Evolutionary conservation across 1,140 invertebrate species (phyloP), one percentile per base, ranked within the genome.

Genomic region (Belonocnema kinseyi): DNA sequence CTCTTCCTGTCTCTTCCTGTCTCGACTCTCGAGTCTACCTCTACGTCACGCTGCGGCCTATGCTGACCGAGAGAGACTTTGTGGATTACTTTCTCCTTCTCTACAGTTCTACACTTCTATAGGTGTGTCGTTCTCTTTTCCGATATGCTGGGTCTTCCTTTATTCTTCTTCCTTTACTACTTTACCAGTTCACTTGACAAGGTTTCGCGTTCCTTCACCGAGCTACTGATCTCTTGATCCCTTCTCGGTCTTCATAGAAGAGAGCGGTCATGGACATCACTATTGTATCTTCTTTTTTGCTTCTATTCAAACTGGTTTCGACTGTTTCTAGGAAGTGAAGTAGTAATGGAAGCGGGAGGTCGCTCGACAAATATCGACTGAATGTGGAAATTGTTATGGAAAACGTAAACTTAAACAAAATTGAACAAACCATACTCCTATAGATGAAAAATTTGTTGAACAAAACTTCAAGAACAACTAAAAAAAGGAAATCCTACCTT

Each of bases 181-280:
- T 61, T 75, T 33, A 61, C 17, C 40, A 46, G 40, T 46, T 46
- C 40, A 46, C 40, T 46, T 46, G 40, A 26, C 52, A 19, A 46
- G 50, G 26, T 11, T 10, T 50, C 73, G 78, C 77, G 26, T 80
- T 80, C 85, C 90, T 91, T 88, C 80, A 87, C 83, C 80, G 74
- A 58, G 51, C 80, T 90, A 89, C 90, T 91, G 89, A 82, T 90
- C 84, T 89, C 90, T 90, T 91, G 90, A 89, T 91, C 86, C 85
- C 46, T 19, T 14, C 79, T 79, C 76, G 80, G 61, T 78, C 82
- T 81, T 72, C 80, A 79, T 88, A 90, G 89, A 91, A 90, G 88
- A 91, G 90, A 85, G 88, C 85, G 87, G 83, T 88, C 88, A 84
- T 76, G 78, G 66, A 10, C 76, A 58, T 77, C 74, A 74, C 77